phyloP scores from a whole-genome alignment of 2,888 invertebrate species.

The Pherbina coryleti region DNA sequence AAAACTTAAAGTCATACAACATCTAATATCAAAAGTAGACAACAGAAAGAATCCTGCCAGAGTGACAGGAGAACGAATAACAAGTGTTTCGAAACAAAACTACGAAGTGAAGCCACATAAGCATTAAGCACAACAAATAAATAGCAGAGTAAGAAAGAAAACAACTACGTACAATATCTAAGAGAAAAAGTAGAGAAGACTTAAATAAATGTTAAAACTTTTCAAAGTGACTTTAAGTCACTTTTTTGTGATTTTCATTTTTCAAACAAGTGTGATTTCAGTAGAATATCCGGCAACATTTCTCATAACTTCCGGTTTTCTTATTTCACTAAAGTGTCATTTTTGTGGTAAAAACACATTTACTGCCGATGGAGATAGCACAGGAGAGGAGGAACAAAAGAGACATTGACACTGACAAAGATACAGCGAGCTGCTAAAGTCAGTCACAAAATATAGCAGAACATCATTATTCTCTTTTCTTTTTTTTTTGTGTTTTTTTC shows the following conservation, averaged over 20 bases:
- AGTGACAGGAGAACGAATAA: neutral
- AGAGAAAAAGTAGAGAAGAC: neutral
- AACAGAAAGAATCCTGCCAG: neutral
- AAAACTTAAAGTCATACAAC: neutral
- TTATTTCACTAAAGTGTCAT: constrained; percentile 52
- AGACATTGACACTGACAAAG: neutral
- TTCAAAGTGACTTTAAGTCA: constrained; percentile 2
- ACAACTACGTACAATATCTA: neutral
- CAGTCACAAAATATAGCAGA: no score
- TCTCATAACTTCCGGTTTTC: constrained; percentile 59
- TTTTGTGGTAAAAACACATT: neutral
- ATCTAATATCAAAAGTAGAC: neutral
- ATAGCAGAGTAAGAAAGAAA: neutral
- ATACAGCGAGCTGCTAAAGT: neutral
- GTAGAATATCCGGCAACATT: constrained; percentile 50
- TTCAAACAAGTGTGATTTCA: neutral
- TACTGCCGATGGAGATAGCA: neutral
- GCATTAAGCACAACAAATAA: neutral
- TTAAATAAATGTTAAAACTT: constrained; percentile 29
- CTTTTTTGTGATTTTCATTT: neutral
- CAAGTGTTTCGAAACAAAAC: neutral
- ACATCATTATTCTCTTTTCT: neutral
- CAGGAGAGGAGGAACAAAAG: neutral
- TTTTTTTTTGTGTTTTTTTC: neutral
- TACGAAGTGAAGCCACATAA: neutral